Evolutionary conservation across 1,140 invertebrate species (phyloP).

Genomic region (Drosophila bocki): DNA sequence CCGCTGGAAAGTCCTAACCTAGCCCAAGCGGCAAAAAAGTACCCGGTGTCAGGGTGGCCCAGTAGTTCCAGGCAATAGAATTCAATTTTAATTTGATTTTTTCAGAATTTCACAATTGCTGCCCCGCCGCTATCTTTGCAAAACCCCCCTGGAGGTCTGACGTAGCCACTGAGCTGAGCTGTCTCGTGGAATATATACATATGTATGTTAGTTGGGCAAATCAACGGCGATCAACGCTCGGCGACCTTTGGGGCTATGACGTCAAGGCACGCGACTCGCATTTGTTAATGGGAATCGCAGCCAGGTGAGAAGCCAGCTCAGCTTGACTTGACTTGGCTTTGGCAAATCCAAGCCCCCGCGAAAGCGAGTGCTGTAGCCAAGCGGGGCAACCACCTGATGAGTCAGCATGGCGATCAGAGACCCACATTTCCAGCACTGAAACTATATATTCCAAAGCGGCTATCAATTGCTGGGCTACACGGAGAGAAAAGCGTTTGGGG

Average conservation of each 20-base stretch:
- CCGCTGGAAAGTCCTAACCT: constrained; percentile 60
- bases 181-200: not conserved
- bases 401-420: constrained; percentile 17
- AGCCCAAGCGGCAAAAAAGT: constrained; percentile 45
- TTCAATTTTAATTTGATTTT: constrained; percentile 5
- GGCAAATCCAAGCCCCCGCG: constrained; percentile 13
- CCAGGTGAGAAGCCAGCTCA: constrained; percentile 8
- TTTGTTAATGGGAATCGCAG: constrained; percentile 37
- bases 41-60: constrained; percentile 4
- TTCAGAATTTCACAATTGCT: constrained; percentile 35
- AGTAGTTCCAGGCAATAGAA: not conserved
- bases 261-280: constrained; percentile 74
- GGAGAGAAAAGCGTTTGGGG: constrained; percentile 8
- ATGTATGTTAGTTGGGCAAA: constrained; percentile 15
- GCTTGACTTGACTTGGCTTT: not conserved
- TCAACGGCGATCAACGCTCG: constrained; percentile 3
- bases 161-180: constrained; percentile 7
- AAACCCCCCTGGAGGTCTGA: constrained; percentile 33
- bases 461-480: constrained; percentile 21
- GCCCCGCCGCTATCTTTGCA: constrained; percentile 17
- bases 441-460: not conserved
- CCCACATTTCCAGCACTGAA: not conserved
- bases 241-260: constrained; percentile 53
- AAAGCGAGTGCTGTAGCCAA: constrained; percentile 45
- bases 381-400: constrained; percentile 57